A percentile compares a stretch with the other conserved stretches of the same genome.
These are phyloP conservation scores for Melanostoma scalare DNA, from an alignment of 2,888 invertebrate species.

Conservation along the genomic window DNA sequence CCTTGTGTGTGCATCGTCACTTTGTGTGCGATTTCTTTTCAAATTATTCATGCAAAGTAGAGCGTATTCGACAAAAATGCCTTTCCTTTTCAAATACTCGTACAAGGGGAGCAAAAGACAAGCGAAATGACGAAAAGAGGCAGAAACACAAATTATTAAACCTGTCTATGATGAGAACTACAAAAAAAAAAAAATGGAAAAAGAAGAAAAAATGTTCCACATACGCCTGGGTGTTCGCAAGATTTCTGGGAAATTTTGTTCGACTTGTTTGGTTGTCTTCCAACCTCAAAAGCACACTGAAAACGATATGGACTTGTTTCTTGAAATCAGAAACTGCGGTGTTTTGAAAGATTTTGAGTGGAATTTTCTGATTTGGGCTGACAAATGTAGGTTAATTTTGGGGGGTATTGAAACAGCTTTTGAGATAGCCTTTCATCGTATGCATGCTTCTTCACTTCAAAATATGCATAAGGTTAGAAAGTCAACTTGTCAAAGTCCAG, in stretches of 20 bases:
- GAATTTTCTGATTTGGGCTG: too few relatives aligned
- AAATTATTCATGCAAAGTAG: conserved; percentile 65
- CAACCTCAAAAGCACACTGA: neutral
- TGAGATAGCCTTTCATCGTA: too few relatives aligned
- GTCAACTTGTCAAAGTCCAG: too few relatives aligned
- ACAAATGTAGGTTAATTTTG: too few relatives aligned
- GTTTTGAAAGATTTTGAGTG: too few relatives aligned
- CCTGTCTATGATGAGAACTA: conserved; percentile 7
- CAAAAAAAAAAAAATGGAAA: neutral
- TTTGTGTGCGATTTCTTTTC: conserved; percentile 51
- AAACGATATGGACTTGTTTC: neutral
- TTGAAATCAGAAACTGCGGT: too few relatives aligned
- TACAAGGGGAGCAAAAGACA: neutral
- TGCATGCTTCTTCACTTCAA: too few relatives aligned
- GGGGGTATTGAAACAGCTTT: too few relatives aligned
- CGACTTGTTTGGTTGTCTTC: conserved; percentile 4
- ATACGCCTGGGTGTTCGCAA: conserved; percentile 46
- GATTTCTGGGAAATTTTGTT: conserved; percentile 4
- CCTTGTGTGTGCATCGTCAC: conserved; percentile 43
- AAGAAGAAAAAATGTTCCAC: conserved; percentile 49
- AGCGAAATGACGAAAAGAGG: conserved; percentile 5
- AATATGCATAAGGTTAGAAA: too few relatives aligned
- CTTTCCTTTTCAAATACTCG: conserved; percentile 12
- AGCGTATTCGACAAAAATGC: conserved; percentile 56
- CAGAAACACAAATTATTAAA: conserved; percentile 19